Conservation (phyloP, 2,113 vertebrate species). For the Cairina moschata region DNA sequence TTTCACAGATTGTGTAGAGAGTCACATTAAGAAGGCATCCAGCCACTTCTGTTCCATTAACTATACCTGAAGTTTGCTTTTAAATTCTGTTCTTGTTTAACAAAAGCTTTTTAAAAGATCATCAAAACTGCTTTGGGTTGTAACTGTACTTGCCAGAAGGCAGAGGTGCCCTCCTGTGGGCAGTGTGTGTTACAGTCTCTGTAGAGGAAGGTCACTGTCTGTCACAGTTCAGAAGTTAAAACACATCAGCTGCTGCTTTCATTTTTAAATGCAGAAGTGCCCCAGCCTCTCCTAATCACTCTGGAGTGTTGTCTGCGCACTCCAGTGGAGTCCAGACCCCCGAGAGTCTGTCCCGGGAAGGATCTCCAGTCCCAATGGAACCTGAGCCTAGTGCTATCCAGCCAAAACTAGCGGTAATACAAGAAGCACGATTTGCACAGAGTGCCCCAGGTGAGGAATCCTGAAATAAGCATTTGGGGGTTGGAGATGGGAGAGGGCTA, state of each 20-base stretch:
- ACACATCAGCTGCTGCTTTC: conserved; percentile 57
- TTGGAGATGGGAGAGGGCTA: not conserved
- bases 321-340: conserved; percentile 98
- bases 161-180: conserved; percentile 45
- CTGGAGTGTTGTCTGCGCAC: conserved; percentile 93
- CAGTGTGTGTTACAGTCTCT: not conserved
- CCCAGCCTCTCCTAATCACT: conserved; percentile 96
- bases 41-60: conserved; percentile 13
- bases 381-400: conserved; percentile 86
- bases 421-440: conserved; percentile 95
- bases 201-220: not conserved
- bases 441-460: conserved; percentile 86
- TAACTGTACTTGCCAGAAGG: conserved; percentile 2
- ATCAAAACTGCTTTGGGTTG: not conserved
- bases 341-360: conserved; percentile 95
- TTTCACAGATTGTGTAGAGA: not conserved
- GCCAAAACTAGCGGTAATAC: conserved; percentile 95
- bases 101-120: not conserved
- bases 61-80: not conserved
- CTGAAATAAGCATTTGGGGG: not conserved
- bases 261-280: conserved; percentile 86
- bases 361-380: conserved; percentile 93
- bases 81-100: not conserved
- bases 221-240: conserved; percentile 7
- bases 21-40: conserved; percentile 3